Evolutionary conservation across 2,888 invertebrate species (phyloP).

Genomic region (Ypsolopha scabrella): DNA sequence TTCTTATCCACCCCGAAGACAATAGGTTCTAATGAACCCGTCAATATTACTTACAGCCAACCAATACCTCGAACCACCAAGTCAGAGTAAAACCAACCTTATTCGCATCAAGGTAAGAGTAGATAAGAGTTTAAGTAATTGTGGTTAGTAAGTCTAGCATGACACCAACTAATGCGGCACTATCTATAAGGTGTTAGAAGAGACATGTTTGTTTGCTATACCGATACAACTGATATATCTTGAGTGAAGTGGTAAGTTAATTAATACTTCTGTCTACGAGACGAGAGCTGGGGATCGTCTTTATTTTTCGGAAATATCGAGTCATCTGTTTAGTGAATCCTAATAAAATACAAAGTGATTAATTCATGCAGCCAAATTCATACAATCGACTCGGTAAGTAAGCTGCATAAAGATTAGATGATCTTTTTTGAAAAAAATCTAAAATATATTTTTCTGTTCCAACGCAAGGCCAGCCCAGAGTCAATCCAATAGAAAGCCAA

Average conservation of each 20-base stretch:
- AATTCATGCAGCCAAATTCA: no score
- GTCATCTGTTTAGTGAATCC: no score
- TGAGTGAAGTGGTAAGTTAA: constrained; percentile 1
- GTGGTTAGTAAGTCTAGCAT: constrained; percentile 7
- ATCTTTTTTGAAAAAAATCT: no score
- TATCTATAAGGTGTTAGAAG: constrained; percentile 9
- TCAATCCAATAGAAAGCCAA: no score
- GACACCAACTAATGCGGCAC: constrained; percentile 27
- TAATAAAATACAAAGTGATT: no score
- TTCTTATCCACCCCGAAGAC: constrained; percentile 4
- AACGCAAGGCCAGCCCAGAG: no score
- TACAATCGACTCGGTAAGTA: no score
- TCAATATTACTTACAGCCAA: constrained; percentile 8
- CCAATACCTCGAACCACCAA: neutral
- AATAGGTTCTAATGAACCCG: constrained; percentile 8
- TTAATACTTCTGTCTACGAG: neutral
- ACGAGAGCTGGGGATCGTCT: neutral
- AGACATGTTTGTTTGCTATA: constrained; percentile 4
- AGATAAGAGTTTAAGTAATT: neutral
- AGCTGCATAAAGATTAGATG: no score
- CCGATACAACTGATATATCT: neutral
- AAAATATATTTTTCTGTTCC: no score
- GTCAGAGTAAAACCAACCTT: neutral
- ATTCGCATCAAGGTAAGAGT: neutral
- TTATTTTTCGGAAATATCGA: no score